A percentile compares a stretch with the other conserved stretches of the same genome.
These are phyloP conservation scores for Dendrolimus pini DNA, from an alignment of 2,888 invertebrate species.

Conservation along the genomic window DNA sequence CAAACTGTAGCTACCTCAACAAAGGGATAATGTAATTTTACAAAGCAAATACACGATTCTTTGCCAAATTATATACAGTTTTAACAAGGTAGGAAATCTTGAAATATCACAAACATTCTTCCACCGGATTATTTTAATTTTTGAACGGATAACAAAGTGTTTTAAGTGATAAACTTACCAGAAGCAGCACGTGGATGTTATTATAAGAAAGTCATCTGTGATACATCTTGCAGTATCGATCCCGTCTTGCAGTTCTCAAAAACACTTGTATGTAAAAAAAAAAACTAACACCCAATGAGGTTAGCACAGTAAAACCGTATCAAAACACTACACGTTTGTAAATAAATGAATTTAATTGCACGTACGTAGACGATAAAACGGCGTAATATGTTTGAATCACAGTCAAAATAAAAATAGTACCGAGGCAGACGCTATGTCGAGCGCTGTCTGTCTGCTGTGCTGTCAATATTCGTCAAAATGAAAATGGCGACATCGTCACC, in stretches of 20 bases:
- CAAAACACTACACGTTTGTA: conserved; percentile 36
- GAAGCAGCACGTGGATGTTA: conserved; percentile 48
- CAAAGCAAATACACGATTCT: conserved; percentile 22
- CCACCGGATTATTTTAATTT: too few species aligned
- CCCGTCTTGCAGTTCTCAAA: conserved; percentile 72
- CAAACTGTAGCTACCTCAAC: conserved; percentile 77
- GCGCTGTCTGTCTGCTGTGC: conserved; percentile 76
- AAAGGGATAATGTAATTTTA: conserved; percentile 46
- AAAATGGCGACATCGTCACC: conserved; percentile 85
- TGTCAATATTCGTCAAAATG: conserved; percentile 85
- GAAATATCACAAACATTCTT: conserved; percentile 12
- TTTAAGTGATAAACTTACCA: conserved; percentile 44
- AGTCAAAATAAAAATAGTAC: conserved; percentile 73
- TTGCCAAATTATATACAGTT: conserved; percentile 15
- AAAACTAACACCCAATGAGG: conserved; percentile 55
- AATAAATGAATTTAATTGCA: conserved; percentile 44
- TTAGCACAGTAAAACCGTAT: conserved; percentile 65
- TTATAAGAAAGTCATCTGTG: conserved; percentile 68
- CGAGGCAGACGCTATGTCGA: conserved; percentile 68
- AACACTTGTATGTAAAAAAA: conserved; percentile 62
- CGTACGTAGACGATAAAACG: conserved; percentile 38
- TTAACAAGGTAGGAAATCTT: conserved; percentile 14
- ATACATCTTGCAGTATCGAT: conserved; percentile 76
- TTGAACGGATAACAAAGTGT: too few species aligned
- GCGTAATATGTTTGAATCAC: conserved; percentile 55